Conservation (phyloP, 2,888 invertebrate genomes). For the Lathronympha strigana region DNA sequence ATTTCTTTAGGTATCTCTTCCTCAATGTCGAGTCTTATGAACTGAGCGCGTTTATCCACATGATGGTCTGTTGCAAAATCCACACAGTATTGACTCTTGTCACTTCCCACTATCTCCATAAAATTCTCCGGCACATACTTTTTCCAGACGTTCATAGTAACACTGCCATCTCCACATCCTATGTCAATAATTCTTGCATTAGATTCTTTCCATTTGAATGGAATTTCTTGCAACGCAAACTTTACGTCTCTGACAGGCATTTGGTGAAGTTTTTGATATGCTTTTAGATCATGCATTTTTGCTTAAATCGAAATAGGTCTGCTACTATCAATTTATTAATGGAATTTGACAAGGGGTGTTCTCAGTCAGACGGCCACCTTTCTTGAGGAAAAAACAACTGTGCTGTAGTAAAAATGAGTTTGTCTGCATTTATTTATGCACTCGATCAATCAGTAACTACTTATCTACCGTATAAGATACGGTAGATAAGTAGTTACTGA, state of each 20-base stretch:
- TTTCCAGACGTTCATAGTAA: constrained; percentile 16
- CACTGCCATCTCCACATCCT: constrained; percentile 26
- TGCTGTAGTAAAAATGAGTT: neutral
- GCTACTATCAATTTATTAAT: neutral
- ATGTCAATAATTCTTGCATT: constrained; percentile 14
- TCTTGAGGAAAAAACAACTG: neutral
- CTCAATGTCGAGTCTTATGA: constrained; percentile 26
- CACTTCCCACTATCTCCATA: constrained; percentile 28
- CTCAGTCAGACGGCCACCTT: neutral
- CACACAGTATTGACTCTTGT: constrained; percentile 27
- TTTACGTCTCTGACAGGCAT: constrained; percentile 20
- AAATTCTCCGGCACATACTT: constrained; percentile 13
- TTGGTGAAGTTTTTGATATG: constrained; percentile 23
- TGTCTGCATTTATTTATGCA: neutral
- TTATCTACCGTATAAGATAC: too few relatives aligned
- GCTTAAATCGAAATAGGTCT: neutral
- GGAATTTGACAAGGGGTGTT: neutral
- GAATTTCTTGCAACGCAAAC: neutral
- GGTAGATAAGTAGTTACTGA: neutral
- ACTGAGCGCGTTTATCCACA: constrained; percentile 7
- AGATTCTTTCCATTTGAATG: constrained; percentile 19
- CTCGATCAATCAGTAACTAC: too few relatives aligned
- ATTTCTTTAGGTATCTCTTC: constrained; percentile 16
- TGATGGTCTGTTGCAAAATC: constrained; percentile 27
- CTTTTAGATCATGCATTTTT: constrained; percentile 19